Conservation (phyloP, 2,113 vertebrate genomes). For the Gymnocephalus cernua region DNA sequence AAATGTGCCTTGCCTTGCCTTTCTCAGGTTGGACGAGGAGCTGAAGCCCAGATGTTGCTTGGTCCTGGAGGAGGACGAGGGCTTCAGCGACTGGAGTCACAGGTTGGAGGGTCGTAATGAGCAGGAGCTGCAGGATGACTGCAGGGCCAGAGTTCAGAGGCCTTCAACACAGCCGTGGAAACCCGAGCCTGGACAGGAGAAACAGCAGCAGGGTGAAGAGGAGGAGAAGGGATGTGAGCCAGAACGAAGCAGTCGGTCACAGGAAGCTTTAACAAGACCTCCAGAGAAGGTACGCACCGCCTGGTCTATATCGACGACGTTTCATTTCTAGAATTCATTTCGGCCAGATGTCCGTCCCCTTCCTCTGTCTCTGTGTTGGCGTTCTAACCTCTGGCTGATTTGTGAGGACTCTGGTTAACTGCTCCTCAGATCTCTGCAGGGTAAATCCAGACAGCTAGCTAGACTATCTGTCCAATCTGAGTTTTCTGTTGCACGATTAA, state of each 20-base stretch:
- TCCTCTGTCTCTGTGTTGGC: too few species aligned
- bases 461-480: too few species aligned
- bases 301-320: too few species aligned
- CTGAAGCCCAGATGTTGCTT: slow-evolving; percentile 77
- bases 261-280: slow-evolving; percentile 28
- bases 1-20: too few species aligned
- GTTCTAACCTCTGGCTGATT: too few species aligned
- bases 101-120: slow-evolving; percentile 83
- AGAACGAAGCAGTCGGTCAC: slow-evolving; percentile 3
- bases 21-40: slow-evolving; percentile 75
- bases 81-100: slow-evolving; percentile 93
- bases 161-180: slow-evolving; percentile 6
- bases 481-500: too few species aligned
- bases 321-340: too few species aligned
- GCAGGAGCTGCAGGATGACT: slow-evolving; percentile 28
- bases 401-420: too few species aligned
- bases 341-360: too few species aligned
- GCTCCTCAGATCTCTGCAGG: too few species aligned
- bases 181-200: slow-evolving; percentile 21
- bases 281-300: slow-evolving; percentile 50
- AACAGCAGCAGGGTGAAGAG: slow-evolving; percentile 40
- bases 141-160: slow-evolving; percentile 11
- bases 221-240: slow-evolving; percentile 17
- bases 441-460: too few species aligned
- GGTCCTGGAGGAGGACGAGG: slow-evolving; percentile 91